phyloP scores from a whole-genome alignment of 1,140 invertebrate species.

The Episyrphus balteatus region DNA sequence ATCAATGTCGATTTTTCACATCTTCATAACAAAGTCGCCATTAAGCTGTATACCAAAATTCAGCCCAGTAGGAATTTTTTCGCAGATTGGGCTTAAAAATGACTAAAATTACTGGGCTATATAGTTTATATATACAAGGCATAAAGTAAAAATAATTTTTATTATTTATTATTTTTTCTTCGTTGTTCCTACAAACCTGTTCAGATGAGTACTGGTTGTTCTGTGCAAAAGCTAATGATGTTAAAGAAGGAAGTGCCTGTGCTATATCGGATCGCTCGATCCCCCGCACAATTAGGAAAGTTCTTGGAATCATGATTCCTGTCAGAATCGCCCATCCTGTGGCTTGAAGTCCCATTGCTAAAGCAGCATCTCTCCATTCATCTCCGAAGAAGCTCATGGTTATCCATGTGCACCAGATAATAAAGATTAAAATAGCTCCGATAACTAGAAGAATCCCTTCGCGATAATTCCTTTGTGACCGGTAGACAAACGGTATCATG shows the following conservation, averaged over 20 bases:
- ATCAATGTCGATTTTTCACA: too few relatives aligned
- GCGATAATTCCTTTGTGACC: slow-evolving; percentile 50
- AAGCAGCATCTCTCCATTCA: slow-evolving; percentile 43
- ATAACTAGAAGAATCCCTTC: slow-evolving; percentile 43
- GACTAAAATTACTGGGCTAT: too few relatives aligned
- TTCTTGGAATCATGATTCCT: slow-evolving; percentile 47
- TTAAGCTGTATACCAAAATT: too few relatives aligned
- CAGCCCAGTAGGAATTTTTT: too few relatives aligned
- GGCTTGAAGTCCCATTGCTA: slow-evolving; percentile 45
- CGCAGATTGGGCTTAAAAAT: too few relatives aligned
- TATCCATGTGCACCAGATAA: slow-evolving; percentile 45
- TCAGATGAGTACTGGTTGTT: slow-evolving; percentile 36
- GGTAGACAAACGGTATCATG: slow-evolving; percentile 42
- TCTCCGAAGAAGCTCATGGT: slow-evolving; percentile 38
- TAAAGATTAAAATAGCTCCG: slow-evolving; percentile 25
- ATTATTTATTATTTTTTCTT: neutral
- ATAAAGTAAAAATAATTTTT: neutral
- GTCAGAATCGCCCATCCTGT: slow-evolving; percentile 44
- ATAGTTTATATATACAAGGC: too few relatives aligned
- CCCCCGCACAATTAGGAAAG: slow-evolving; percentile 46
- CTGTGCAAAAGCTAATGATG: slow-evolving; percentile 34
- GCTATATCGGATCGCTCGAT: slow-evolving; percentile 42
- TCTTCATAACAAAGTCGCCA: too few relatives aligned
- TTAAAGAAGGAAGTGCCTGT: slow-evolving; percentile 39
- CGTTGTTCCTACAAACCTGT: slow-evolving; percentile 22